Evolutionary conservation across 1,140 invertebrate species (phyloP).

Genomic region (Scaptomyza graminum): DNA sequence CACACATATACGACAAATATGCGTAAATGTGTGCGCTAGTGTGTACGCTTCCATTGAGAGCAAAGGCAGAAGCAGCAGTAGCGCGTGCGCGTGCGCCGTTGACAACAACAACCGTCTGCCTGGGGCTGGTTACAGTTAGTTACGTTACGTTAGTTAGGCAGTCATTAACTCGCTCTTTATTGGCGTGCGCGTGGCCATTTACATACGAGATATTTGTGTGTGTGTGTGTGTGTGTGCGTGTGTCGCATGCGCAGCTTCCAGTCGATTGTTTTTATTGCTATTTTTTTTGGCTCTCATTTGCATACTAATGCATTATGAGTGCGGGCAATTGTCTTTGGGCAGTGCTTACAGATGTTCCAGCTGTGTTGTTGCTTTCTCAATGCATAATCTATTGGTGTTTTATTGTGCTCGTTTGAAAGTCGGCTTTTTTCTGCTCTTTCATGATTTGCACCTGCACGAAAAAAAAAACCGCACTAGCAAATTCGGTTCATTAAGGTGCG

Average conservation of each 20-base stretch:
- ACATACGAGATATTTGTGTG: constrained; percentile 3
- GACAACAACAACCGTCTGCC: constrained; percentile 25
- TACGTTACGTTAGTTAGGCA: constrained; percentile 32
- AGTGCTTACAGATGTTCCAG: constrained; percentile 51
- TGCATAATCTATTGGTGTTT: constrained; percentile 11
- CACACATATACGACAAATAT: background rate
- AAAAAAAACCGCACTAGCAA: constrained; percentile 59
- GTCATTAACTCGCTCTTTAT: constrained; percentile 34
- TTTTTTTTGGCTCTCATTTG: constrained; percentile 6
- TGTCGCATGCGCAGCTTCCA: constrained; percentile 13
- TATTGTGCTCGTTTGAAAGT: constrained; percentile 44
- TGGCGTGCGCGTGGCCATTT: constrained; percentile 18
- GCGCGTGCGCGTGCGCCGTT: constrained; percentile 66
- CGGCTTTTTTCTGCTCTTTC: constrained; percentile 42
- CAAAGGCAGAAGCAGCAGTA: constrained; percentile 9
- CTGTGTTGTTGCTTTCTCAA: constrained; percentile 11
- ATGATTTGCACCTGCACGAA: constrained; percentile 72
- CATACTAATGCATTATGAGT: background rate
- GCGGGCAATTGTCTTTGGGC: constrained; percentile 4
- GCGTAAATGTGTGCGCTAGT: background rate
- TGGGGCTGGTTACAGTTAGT: constrained; percentile 55
- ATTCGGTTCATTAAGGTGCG: constrained; percentile 58
- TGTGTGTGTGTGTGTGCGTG: background rate
- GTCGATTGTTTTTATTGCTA: constrained; percentile 1
- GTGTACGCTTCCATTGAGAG: constrained; percentile 22